Evolutionary conservation across 2,888 invertebrate genomes (phyloP).

Genomic region (Argyresthia goedartella): DNA sequence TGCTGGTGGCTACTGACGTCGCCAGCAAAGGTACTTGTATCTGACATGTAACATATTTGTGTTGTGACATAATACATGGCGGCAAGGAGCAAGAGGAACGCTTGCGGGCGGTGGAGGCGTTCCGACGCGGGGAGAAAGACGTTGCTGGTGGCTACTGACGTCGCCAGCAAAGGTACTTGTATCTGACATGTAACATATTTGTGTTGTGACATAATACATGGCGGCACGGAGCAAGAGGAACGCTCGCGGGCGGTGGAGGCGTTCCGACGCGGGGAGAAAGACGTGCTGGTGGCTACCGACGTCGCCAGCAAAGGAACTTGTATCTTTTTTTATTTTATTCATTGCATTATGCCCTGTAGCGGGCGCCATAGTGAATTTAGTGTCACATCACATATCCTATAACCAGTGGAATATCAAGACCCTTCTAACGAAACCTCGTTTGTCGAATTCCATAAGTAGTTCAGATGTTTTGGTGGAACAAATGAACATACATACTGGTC

Average conservation of each 20-base stretch:
- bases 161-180: conserved; percentile 89
- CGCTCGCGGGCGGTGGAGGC: conserved; percentile 94
- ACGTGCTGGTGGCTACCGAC: conserved; percentile 98
- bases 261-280: conserved; percentile 91
- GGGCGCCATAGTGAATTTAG: too few relatives aligned
- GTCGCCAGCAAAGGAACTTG: conserved; percentile 98
- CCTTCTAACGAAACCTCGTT: too few relatives aligned
- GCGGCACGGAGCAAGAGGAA: conserved; percentile 99
- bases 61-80: conserved; percentile 99
- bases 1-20: conserved; percentile 97
- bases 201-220: conserved; percentile 77
- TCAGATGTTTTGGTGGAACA: too few relatives aligned
- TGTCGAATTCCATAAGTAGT: too few relatives aligned
- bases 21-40: conserved; percentile 90
- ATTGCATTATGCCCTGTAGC: too few relatives aligned
- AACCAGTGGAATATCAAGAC: too few relatives aligned
- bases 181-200: too few relatives aligned
- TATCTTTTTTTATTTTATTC: too few relatives aligned
- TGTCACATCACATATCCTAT: too few relatives aligned
- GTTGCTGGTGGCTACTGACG: conserved; percentile 96
- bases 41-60: conserved; percentile 20
- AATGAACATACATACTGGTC: too few relatives aligned
- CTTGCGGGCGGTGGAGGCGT: conserved; percentile 94
- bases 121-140: conserved; percentile 77
- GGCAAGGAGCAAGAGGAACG: conserved; percentile 99